Conservation (phyloP, 2,888 invertebrate genomes). For the Agonopterix alstromeriana region DNA sequence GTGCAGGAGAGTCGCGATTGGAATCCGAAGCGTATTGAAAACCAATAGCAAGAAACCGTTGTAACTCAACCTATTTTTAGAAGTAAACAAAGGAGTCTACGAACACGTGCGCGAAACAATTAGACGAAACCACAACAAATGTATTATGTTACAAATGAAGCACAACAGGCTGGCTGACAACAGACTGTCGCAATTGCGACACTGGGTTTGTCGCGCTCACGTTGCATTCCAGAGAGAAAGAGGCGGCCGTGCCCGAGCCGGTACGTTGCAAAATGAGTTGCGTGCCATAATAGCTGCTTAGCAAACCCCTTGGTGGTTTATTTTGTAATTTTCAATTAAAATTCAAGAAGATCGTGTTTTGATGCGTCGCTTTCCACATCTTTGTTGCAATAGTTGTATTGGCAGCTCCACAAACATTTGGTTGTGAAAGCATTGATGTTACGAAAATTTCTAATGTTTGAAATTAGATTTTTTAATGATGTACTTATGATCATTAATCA, state of each 20-base stretch:
- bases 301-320: constrained; percentile 42
- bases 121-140: constrained; percentile 26
- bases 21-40: too few relatives aligned
- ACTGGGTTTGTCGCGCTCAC: constrained; percentile 24
- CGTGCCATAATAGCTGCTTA: constrained; percentile 43
- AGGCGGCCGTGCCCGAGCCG: constrained; percentile 43
- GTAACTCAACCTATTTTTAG: constrained; percentile 10
- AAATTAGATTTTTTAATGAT: not conserved
- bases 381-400: constrained; percentile 28
- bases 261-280: constrained; percentile 44
- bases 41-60: too few relatives aligned
- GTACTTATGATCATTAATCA: too few relatives aligned
- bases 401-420: constrained; percentile 28
- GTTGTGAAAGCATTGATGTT: not conserved
- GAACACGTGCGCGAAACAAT: constrained; percentile 26
- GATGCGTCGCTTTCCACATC: constrained; percentile 35
- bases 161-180: constrained; percentile 13
- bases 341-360: constrained; percentile 48
- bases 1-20: too few relatives aligned
- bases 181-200: constrained; percentile 15
- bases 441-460: not conserved
- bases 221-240: constrained; percentile 59
- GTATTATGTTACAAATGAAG: constrained; percentile 13
- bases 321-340: constrained; percentile 60
- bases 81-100: constrained; percentile 13